Conservation (phyloP, 1,140 invertebrate genomes). For the Hyles euphorbiae region DNA sequence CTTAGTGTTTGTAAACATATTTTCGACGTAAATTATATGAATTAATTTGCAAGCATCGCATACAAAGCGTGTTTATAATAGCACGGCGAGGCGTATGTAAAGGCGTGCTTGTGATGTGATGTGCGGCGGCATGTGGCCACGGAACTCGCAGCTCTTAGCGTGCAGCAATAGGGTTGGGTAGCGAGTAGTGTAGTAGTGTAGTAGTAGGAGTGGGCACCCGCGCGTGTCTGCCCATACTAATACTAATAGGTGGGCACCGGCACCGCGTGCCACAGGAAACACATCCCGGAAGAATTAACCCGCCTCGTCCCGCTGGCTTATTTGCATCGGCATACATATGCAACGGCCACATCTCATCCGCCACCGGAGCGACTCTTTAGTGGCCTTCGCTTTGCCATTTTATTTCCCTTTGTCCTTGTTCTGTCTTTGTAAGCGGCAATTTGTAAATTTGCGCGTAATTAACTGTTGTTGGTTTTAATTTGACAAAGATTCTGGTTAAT, state of each 20-base stretch:
- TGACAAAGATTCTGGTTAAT: too few species aligned
- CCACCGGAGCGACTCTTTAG: slow-evolving; percentile 9
- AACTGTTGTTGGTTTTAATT: too few species aligned
- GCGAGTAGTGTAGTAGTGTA: too few species aligned
- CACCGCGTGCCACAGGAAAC: slow-evolving; percentile 45
- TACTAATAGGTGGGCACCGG: slow-evolving; percentile 28
- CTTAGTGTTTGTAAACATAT: too few species aligned
- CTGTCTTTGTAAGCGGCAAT: not conserved
- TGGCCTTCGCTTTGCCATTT: slow-evolving; percentile 7
- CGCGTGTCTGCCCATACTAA: slow-evolving; percentile 47
- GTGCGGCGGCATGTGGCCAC: not conserved
- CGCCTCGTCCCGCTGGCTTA: slow-evolving; percentile 30
- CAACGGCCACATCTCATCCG: slow-evolving; percentile 19
- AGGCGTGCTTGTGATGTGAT: too few species aligned
- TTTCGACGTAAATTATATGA: too few species aligned
- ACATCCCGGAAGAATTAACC: slow-evolving; percentile 66
- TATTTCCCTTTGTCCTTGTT: not conserved
- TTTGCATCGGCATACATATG: slow-evolving; percentile 40
- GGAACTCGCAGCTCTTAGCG: not conserved
- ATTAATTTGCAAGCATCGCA: too few species aligned
- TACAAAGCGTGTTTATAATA: too few species aligned
- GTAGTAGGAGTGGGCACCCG: not conserved
- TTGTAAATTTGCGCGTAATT: too few species aligned
- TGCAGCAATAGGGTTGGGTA: slow-evolving; percentile 3
- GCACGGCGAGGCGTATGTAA: too few species aligned